phyloP scores from a whole-genome alignment of 1,140 invertebrate genomes.

The Euura lappo region DNA sequence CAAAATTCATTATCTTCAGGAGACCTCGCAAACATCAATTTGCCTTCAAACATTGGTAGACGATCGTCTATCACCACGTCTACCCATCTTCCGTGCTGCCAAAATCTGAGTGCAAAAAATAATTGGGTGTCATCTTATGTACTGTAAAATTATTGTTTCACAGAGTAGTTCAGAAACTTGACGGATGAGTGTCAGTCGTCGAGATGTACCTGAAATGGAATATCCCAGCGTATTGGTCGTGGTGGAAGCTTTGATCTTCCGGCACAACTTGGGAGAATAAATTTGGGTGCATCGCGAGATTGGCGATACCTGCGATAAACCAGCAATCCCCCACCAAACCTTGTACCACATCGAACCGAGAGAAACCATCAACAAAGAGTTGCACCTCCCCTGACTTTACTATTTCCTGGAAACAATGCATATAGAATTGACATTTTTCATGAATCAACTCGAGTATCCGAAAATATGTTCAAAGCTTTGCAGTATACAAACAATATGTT shows the following conservation, averaged over 20 bases:
- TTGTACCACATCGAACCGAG: constrained; percentile 96
- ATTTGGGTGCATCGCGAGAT: constrained; percentile 86
- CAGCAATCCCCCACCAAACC: constrained; percentile 98
- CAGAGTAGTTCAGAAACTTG: too few species aligned
- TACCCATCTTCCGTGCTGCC: constrained; percentile 93
- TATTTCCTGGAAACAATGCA: constrained; percentile 59
- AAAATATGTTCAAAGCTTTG: too few species aligned
- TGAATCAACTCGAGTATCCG: too few species aligned
- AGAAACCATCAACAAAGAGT: constrained; percentile 88
- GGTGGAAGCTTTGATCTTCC: constrained; percentile 86
- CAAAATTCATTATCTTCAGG: constrained; percentile 94
- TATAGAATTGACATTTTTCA: too few species aligned
- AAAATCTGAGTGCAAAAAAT: constrained; percentile 68
- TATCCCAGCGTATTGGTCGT: constrained; percentile 88
- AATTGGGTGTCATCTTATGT: too few species aligned
- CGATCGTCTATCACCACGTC: constrained; percentile 95
- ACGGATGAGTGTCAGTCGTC: too few species aligned
- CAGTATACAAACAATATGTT: too few species aligned
- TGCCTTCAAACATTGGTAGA: constrained; percentile 87
- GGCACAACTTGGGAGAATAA: constrained; percentile 95
- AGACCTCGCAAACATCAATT: constrained; percentile 93
- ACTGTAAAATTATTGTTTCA: too few species aligned
- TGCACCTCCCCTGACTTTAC: constrained; percentile 73
- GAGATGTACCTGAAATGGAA: constrained; percentile 84
- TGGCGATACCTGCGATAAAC: constrained; percentile 94